Evolutionary conservation across 2,113 vertebrate genomes (phyloP).

Genomic region (Corvus moneduloides): DNA sequence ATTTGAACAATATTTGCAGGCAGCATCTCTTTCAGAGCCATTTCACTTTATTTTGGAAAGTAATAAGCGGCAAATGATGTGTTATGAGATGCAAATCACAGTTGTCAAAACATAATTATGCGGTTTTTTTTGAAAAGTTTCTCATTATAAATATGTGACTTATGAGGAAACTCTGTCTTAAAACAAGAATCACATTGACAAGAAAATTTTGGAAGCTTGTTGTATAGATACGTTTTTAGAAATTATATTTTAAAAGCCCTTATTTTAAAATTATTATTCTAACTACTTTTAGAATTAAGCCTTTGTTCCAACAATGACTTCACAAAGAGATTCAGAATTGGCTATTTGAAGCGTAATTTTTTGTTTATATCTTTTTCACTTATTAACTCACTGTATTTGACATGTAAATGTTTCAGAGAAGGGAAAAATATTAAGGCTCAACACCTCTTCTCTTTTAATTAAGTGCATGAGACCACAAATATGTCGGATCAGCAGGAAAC

Average conservation of each 20-base stretch:
- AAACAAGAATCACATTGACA: neutral
- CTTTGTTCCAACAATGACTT: neutral
- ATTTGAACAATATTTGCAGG: neutral
- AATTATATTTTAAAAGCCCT: neutral
- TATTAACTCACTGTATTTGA: neutral
- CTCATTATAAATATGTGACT: neutral
- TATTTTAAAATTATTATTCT: neutral
- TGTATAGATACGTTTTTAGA: neutral
- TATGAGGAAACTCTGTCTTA: neutral
- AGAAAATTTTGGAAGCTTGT: neutral
- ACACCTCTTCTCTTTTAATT: neutral
- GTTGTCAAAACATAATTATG: neutral
- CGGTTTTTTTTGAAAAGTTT: accelerated
- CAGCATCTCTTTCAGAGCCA: neutral
- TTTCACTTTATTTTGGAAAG: neutral
- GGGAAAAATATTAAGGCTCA: neutral
- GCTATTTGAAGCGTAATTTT: neutral
- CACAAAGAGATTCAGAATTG: neutral
- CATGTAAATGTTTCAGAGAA: neutral
- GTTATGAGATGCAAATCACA: neutral
- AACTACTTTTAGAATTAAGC: neutral
- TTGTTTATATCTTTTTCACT: neutral
- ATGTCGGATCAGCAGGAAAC: neutral
- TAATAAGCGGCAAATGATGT: neutral
- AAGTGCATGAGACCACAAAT: neutral